phyloP scores from a whole-genome alignment of 2,888 invertebrate species.

The Cantharis lateralis region DNA sequence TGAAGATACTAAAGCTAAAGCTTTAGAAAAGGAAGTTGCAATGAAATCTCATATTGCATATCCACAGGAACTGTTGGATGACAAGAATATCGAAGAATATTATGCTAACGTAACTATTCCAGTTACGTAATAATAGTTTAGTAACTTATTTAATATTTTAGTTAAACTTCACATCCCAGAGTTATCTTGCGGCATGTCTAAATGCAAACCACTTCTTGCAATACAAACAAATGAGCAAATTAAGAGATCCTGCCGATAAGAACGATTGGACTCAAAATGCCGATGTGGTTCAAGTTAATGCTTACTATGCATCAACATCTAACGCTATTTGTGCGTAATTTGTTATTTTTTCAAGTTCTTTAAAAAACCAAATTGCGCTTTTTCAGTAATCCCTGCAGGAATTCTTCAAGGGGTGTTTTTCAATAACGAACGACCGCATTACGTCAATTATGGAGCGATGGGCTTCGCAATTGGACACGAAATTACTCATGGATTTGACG shows the following conservation, averaged over 20 bases:
- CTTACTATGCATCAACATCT: slow-evolving; percentile 59
- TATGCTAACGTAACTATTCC: slow-evolving; percentile 62
- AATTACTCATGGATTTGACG: slow-evolving; percentile 82
- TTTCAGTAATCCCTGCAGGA: slow-evolving; percentile 82
- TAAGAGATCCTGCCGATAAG: slow-evolving; percentile 65
- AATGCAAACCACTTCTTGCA: slow-evolving; percentile 51
- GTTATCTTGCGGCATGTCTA: slow-evolving; percentile 68
- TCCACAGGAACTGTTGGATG: slow-evolving; percentile 80
- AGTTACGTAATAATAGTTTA: background rate
- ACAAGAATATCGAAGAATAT: slow-evolving; percentile 73
- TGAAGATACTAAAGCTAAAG: slow-evolving; percentile 70
- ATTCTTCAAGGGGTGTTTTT: slow-evolving; percentile 87
- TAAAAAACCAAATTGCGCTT: slow-evolving; percentile 44
- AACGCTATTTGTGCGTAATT: slow-evolving; percentile 61
- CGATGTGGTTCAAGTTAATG: slow-evolving; percentile 59
- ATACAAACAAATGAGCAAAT: slow-evolving; percentile 61
- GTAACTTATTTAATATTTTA: slow-evolving; percentile 51
- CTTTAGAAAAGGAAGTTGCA: slow-evolving; percentile 58
- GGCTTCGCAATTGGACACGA: slow-evolving; percentile 87
- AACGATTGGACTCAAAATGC: slow-evolving; percentile 62
- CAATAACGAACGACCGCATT: slow-evolving; percentile 78
- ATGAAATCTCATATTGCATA: slow-evolving; percentile 87
- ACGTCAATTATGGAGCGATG: slow-evolving; percentile 85
- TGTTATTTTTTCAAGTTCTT: slow-evolving; percentile 53
- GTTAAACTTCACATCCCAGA: slow-evolving; percentile 69